phyloP scores from a whole-genome alignment of 1,140 invertebrate species.

The Augochlora pura region DNA sequence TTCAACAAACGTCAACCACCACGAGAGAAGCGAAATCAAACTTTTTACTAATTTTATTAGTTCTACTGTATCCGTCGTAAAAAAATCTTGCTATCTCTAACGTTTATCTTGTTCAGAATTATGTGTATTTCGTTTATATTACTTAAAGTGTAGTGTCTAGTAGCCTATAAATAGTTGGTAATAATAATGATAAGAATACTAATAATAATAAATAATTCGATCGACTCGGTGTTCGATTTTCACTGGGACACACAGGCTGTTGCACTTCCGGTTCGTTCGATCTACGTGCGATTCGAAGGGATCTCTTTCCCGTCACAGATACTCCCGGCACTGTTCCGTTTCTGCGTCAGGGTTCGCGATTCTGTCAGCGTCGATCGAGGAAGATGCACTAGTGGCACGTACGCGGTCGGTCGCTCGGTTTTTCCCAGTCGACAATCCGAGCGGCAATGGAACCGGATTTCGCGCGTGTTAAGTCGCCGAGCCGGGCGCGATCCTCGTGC shows the following conservation, averaged over 20 bases:
- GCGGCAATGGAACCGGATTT: no score
- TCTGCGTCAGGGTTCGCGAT: neutral
- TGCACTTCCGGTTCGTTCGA: no score
- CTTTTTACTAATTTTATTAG: no score
- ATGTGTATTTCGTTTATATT: no score
- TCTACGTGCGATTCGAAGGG: no score
- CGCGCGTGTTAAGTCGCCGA: neutral
- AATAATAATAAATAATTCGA: neutral
- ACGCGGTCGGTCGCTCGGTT: neutral
- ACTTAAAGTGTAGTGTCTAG: no score
- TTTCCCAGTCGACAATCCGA: neutral
- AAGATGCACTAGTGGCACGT: slow-evolving; percentile 3
- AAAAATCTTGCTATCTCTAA: no score
- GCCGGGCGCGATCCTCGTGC: neutral
- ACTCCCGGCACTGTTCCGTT: neutral
- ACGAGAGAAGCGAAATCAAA: neutral
- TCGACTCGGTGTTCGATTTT: neutral
- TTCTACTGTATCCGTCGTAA: no score
- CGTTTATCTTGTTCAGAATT: no score
- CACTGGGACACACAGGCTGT: neutral
- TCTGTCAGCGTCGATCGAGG: neutral
- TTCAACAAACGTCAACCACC: neutral
- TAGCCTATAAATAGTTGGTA: no score
- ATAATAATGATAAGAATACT: no score
- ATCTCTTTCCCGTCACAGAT: neutral